Evolutionary conservation across 2,113 vertebrate species (phyloP).

Genomic region (Ovis aries): ARS-UI_Ramb_v3.0 NC_056063.1:16894501-16895000

Average conservation of each 20-base stretch:
- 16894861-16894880: not conserved
- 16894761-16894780: not conserved
- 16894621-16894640: not conserved
- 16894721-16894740: not conserved
- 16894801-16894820: not conserved
- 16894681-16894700: not conserved
- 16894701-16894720: not conserved
- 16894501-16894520: not conserved
- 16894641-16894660: not conserved
- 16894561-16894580: not conserved
- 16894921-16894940: not conserved
- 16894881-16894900: not conserved
- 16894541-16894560: not conserved
- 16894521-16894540: not conserved
- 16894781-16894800: rapidly evolving
- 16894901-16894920: not conserved
- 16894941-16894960: not conserved
- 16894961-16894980: not conserved
- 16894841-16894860: not conserved
- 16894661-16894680: not conserved
- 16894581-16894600: not conserved
- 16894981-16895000: not conserved
- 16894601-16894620: not conserved
- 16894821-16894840: not conserved
- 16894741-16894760: not conserved